phyloP scores from a whole-genome alignment of 2,797 vertebrate species.

The Arnoldichthys spilopterus region DNA sequence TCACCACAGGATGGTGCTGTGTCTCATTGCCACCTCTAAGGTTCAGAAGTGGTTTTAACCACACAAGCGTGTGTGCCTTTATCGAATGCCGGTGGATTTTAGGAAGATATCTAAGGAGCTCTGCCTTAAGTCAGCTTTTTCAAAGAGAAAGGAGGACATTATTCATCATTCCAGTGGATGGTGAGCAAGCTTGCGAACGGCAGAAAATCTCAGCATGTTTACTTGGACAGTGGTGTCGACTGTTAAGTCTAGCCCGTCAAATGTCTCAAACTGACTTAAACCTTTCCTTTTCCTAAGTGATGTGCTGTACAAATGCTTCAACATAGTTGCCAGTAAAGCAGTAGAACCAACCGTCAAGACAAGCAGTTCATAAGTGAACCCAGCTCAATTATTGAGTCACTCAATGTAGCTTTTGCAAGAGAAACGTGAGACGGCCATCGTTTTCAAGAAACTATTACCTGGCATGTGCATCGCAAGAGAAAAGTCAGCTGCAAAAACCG shows the following conservation, averaged over 20 bases:
- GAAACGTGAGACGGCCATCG: not conserved
- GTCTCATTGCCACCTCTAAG: conserved; percentile 62
- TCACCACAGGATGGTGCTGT: conserved; percentile 44
- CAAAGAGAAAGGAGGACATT: conserved; percentile 52
- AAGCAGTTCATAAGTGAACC: not conserved
- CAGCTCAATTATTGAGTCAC: not conserved
- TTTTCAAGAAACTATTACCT: not conserved
- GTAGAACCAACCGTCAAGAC: not conserved
- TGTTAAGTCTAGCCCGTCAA: not conserved
- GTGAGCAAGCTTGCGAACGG: conserved; percentile 32
- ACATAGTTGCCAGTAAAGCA: not conserved
- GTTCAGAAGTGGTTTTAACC: conserved; percentile 62
- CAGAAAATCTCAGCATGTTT: conserved; percentile 79
- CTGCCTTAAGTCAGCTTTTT: conserved; percentile 2
- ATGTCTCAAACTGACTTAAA: conserved; percentile 26
- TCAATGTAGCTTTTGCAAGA: conserved; percentile 2
- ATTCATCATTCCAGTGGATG: conserved; percentile 22
- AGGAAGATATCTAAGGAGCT: conserved; percentile 63
- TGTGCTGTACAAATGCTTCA: conserved; percentile 33
- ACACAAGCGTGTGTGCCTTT: conserved; percentile 81
- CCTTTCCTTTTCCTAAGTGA: conserved; percentile 9
- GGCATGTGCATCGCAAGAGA: conserved; percentile 26
- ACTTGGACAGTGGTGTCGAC: conserved; percentile 69
- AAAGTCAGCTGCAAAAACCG: conserved; percentile 13
- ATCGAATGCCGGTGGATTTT: conserved; percentile 75